A percentile compares a stretch with the other conserved stretches of the same genome.
Evolutionary conservation across 2,113 vertebrate species (phyloP).

Genomic region (Sylvia atricapilla): DNA sequence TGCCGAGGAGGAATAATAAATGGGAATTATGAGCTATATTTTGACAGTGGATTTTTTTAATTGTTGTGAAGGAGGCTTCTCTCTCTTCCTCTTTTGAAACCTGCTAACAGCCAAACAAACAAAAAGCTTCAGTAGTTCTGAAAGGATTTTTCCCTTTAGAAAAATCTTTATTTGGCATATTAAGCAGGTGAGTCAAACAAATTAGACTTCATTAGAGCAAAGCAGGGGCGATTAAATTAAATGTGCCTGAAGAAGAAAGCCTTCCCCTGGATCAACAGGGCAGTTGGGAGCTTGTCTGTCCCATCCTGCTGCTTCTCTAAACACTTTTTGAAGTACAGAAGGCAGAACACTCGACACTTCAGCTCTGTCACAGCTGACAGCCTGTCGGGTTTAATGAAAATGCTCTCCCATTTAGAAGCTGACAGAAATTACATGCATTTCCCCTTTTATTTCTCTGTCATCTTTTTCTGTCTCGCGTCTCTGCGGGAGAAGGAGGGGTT

Average conservation of each 20-base stretch:
- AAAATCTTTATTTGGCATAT: slow-evolving; percentile 61
- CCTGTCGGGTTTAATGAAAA: slow-evolving; percentile 68
- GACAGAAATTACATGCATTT: slow-evolving; percentile 48
- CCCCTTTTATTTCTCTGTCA: slow-evolving; percentile 52
- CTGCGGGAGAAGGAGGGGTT: neutral
- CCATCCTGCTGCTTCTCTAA: neutral
- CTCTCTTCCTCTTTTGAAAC: neutral
- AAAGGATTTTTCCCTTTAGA: neutral
- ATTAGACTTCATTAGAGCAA: slow-evolving; percentile 70
- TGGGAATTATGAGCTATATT: slow-evolving; percentile 34
- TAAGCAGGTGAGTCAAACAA: slow-evolving; percentile 70
- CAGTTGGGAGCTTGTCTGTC: neutral
- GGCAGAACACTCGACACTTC: slow-evolving; percentile 17
- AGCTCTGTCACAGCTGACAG: slow-evolving; percentile 67
- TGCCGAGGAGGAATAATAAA: slow-evolving; percentile 11
- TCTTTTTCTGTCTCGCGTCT: slow-evolving; percentile 2
- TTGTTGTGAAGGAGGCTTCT: slow-evolving; percentile 10
- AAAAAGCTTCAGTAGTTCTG: slow-evolving; percentile 10
- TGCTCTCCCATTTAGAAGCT: slow-evolving; percentile 28
- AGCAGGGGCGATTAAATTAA: slow-evolving; percentile 74
- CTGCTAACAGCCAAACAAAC: slow-evolving; percentile 10
- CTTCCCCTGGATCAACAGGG: slow-evolving; percentile 37
- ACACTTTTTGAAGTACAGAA: neutral
- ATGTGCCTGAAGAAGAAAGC: slow-evolving; percentile 63
- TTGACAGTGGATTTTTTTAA: slow-evolving; percentile 38